Evolutionary conservation across 2,888 invertebrate species (phyloP).

Genomic region (Cerceris ruficornis): DNA sequence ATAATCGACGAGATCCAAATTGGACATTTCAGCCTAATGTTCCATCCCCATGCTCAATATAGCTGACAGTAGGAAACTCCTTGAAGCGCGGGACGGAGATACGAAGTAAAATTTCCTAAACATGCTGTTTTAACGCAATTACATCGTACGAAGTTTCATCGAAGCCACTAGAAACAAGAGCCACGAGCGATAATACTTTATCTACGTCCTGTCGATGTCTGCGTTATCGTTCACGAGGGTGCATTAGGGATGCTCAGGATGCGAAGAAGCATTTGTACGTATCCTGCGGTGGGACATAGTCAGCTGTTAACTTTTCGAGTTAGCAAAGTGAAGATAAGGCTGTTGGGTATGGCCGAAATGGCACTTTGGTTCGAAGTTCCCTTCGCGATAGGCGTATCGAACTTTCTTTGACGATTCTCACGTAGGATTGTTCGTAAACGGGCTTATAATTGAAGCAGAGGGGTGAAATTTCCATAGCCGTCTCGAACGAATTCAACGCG

Average conservation of each 20-base stretch:
- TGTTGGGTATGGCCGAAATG: constrained; percentile 42
- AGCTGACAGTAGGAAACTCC: too few species aligned
- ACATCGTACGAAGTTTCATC: background rate
- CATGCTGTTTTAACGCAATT: background rate
- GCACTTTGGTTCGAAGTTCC: constrained; percentile 46
- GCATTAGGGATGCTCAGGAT: constrained; percentile 52
- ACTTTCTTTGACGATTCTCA: constrained; percentile 37
- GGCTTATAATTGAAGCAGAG: constrained; percentile 44
- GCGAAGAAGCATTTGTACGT: constrained; percentile 58
- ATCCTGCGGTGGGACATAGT: constrained; percentile 59
- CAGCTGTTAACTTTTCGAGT: constrained; percentile 68
- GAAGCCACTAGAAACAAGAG: background rate
- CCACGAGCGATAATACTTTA: constrained; percentile 11
- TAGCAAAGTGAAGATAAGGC: constrained; percentile 62
- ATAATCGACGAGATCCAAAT: too few species aligned
- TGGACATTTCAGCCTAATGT: too few species aligned
- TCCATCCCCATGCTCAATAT: too few species aligned
- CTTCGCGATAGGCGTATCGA: constrained; percentile 48
- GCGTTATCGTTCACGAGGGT: constrained; percentile 43
- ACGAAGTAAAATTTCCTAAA: too few species aligned
- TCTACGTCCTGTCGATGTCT: constrained; percentile 25
- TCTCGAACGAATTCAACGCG: too few species aligned
- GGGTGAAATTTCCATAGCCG: background rate
- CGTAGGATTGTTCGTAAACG: constrained; percentile 43
- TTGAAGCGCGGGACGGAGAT: too few species aligned